These are phyloP conservation scores for Parasteatoda lunata DNA, from an alignment of 2,888 invertebrate genomes.

Conservation along the genomic window DNA sequence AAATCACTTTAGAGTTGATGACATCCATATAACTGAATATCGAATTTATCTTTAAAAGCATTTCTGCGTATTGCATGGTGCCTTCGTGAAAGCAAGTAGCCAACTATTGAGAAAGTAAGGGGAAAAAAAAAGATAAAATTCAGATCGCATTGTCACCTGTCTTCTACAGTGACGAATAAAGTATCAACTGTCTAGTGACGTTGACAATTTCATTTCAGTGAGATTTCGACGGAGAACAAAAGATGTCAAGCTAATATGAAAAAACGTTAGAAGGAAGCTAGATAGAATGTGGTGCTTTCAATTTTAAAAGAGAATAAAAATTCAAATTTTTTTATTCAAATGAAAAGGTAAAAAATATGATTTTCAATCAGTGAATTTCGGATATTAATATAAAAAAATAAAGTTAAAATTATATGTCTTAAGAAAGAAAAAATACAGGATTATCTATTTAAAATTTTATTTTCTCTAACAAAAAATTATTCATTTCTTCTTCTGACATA, in stretches of 20 bases:
- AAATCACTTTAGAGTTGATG: too few species aligned
- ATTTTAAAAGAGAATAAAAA: neutral
- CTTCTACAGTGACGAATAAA: slow-evolving; percentile 37
- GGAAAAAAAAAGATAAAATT: slow-evolving; percentile 1
- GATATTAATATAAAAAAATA: too few species aligned
- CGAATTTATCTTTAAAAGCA: too few species aligned
- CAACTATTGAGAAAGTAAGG: slow-evolving; percentile 7
- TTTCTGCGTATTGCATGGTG: too few species aligned
- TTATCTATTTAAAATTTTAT: too few species aligned
- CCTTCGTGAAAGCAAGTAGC: slow-evolving; percentile 20
- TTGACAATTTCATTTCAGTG: slow-evolving; percentile 44
- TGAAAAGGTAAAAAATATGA: neutral
- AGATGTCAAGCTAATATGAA: neutral
- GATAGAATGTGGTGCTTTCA: neutral
- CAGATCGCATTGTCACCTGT: slow-evolving; percentile 51
- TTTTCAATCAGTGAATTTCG: too few species aligned
- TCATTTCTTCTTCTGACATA: too few species aligned
- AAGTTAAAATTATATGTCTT: too few species aligned
- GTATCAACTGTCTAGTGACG: slow-evolving; percentile 28
- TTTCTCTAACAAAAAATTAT: too few species aligned
- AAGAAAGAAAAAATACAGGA: too few species aligned
- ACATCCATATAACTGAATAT: too few species aligned
- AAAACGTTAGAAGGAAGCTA: neutral
- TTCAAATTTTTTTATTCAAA: neutral
- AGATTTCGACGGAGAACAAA: slow-evolving; percentile 7